Percentiles rank a stretch among this genome's conserved stretches.
phyloP scores from a whole-genome alignment of 2,888 invertebrate genomes.

The Dermolepida albohirtum region DNA sequence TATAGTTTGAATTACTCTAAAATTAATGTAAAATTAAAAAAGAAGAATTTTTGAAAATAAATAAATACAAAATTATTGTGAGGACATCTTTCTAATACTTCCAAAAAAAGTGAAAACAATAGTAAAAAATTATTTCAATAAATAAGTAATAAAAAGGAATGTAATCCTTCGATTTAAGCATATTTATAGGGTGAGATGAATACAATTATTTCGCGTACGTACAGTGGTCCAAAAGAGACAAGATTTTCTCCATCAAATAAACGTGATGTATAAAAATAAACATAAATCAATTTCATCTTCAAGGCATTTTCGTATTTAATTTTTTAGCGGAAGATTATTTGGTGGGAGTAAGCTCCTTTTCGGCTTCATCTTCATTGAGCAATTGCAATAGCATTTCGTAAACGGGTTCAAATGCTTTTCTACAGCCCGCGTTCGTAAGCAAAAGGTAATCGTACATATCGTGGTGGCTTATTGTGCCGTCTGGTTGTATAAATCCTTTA shows the following conservation, averaged over 20 bases:
- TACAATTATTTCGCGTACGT: constrained; percentile 20
- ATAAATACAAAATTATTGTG: too few species aligned
- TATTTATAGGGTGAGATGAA: constrained; percentile 2
- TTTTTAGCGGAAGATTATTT: constrained; percentile 65
- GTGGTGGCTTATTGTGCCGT: constrained; percentile 86
- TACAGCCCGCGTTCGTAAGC: constrained; percentile 86
- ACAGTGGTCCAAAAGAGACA: constrained; percentile 28
- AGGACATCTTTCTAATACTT: neutral
- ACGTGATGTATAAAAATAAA: constrained; percentile 31
- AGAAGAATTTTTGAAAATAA: too few species aligned
- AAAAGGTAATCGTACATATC: constrained; percentile 95
- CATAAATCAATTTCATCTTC: constrained; percentile 25
- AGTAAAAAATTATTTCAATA: constrained; percentile 9
- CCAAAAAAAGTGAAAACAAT: constrained; percentile 4
- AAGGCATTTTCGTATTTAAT: constrained; percentile 24
- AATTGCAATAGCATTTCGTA: constrained; percentile 83
- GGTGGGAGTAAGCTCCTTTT: constrained; percentile 79
- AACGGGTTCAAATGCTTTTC: constrained; percentile 88
- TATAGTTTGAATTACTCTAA: too few species aligned
- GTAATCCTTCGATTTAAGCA: constrained; percentile 16
- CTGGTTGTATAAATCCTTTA: constrained; percentile 80
- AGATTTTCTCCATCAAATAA: constrained; percentile 2
- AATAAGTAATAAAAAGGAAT: constrained; percentile 25
- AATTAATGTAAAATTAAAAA: too few species aligned
- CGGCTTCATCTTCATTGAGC: constrained; percentile 79